Evolutionary conservation across 2,797 vertebrate species (phyloP).

Genomic region (Podarcis lilfordi): DNA sequence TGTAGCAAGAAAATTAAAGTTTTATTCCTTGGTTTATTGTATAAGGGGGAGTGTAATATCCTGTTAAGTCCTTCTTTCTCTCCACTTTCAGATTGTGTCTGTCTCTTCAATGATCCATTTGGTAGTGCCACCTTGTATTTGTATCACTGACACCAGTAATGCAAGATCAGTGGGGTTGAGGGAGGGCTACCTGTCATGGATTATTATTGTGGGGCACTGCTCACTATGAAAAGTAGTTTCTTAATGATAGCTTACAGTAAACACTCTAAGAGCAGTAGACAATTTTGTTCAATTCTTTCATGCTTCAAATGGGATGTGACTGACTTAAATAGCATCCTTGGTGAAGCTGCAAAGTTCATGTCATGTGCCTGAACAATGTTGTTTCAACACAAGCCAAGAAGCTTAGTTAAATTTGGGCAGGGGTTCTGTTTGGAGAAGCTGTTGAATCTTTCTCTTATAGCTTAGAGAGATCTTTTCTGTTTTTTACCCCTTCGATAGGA

Average conservation of each 20-base stretch:
- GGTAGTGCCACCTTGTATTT: neutral
- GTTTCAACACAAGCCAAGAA: neutral
- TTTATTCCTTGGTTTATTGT: neutral
- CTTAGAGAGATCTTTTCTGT: neutral
- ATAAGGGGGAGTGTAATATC: neutral
- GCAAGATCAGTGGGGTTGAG: neutral
- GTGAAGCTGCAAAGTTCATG: neutral
- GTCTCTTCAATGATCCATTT: neutral
- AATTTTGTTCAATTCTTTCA: neutral
- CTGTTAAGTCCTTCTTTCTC: neutral
- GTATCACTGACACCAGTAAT: neutral
- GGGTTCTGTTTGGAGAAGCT: neutral
- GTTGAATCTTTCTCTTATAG: neutral
- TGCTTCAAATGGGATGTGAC: neutral
- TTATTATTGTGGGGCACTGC: neutral
- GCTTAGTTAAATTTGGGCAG: neutral
- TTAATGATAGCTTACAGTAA: neutral
- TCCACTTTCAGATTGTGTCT: neutral
- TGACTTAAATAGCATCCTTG: neutral
- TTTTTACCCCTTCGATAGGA: constrained; percentile 79
- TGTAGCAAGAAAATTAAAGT: neutral
- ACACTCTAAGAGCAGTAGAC: neutral
- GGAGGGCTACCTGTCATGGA: neutral
- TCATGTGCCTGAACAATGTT: neutral
- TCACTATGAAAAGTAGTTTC: neutral